Percentiles rank a stretch among this genome's conserved stretches.
Conservation (phyloP, 1,140 invertebrate species). For the Drosophila repleta region DNA sequence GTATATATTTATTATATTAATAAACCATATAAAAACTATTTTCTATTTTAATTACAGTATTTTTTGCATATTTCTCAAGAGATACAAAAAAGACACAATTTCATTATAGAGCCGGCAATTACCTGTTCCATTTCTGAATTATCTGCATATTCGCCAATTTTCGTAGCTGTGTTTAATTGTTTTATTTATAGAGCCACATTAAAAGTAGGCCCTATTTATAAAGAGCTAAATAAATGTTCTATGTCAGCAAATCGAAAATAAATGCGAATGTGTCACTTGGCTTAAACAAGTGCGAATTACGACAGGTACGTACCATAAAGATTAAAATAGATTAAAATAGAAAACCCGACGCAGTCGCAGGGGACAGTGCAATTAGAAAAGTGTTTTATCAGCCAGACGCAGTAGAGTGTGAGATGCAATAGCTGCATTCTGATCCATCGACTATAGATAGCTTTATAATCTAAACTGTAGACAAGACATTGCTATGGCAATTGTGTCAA, state of each 20-base stretch:
- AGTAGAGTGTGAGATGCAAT: conserved; percentile 6
- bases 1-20: neutral
- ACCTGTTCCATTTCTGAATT: neutral
- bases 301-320: conserved; percentile 45
- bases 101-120: neutral
- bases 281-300: conserved; percentile 28
- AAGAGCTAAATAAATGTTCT: conserved; percentile 8
- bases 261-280: conserved; percentile 52
- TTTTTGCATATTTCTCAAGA: too few species aligned
- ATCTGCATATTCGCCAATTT: conserved; percentile 3
- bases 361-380: conserved; percentile 10
- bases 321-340: conserved; percentile 78
- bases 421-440: conserved; percentile 19
- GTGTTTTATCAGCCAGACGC: conserved; percentile 15
- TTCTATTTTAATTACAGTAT: too few species aligned
- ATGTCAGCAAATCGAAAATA: conserved; percentile 56
- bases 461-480: conserved; percentile 32
- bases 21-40: neutral
- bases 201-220: conserved; percentile 6
- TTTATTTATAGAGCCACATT: neutral
- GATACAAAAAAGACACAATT: neutral
- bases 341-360: conserved; percentile 30
- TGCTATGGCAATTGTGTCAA: neutral
- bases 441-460: conserved; percentile 15
- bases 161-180: neutral